Percentiles rank a stretch among this genome's conserved stretches.
Evolutionary conservation across 2,888 invertebrate genomes (phyloP).

Genomic region (Limnephilus rhombicus): DNA sequence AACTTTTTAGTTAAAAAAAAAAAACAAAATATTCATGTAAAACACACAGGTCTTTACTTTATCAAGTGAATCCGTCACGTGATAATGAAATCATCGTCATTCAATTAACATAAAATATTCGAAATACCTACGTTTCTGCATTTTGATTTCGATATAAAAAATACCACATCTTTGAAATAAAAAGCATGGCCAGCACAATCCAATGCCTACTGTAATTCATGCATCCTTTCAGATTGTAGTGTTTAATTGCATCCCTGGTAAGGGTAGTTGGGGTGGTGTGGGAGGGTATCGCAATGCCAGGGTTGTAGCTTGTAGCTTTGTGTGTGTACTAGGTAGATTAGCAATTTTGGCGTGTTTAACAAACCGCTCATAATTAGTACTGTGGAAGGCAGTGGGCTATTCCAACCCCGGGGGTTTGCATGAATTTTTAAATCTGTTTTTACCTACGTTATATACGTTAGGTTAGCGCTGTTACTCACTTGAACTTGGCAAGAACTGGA

Average conservation of each 20-base stretch:
- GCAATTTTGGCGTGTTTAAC: conserved; percentile 48
- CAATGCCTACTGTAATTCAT: conserved; percentile 31
- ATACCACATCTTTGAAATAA: background rate
- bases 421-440: conserved; percentile 6
- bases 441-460: background rate
- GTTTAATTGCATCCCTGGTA: conserved; percentile 3
- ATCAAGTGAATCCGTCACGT: background rate
- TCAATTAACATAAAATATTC: background rate
- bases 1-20: too few relatives aligned
- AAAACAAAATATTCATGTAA: too few relatives aligned
- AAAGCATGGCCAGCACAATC: background rate
- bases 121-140: background rate
- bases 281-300: conserved; percentile 19
- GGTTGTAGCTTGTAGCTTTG: conserved; percentile 16
- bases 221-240: conserved; percentile 32
- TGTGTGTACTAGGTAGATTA: conserved; percentile 28
- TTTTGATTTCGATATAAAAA: background rate
- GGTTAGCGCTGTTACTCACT: background rate
- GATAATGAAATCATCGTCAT: background rate
- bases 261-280: background rate
- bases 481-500: background rate
- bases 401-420: background rate
- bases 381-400: conserved; percentile 34
- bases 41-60: too few relatives aligned
- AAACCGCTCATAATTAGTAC: conserved; percentile 47